A percentile compares a stretch with the other conserved stretches of the same genome.
phyloP scores from a whole-genome alignment of 2,888 invertebrate species.

The Athalia circularis region DNA sequence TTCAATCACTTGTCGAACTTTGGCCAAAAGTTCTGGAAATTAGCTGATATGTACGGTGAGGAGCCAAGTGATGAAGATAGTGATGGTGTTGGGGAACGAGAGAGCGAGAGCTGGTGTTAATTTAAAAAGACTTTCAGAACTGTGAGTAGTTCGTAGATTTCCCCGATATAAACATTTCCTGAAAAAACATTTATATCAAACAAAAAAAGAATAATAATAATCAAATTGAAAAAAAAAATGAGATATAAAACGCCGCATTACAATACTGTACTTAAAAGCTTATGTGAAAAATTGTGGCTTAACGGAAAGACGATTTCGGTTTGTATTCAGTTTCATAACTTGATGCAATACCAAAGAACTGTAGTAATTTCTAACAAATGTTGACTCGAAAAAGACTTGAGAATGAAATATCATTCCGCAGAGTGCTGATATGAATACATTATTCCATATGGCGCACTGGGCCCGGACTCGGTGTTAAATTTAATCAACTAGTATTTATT shows the following conservation, averaged over 20 bases:
- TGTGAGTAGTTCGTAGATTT: constrained; percentile 11
- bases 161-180: constrained; percentile 21
- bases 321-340: constrained; percentile 48
- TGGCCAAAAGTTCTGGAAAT: constrained; percentile 95
- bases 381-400: constrained; percentile 32
- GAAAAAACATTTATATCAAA: background rate
- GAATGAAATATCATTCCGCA: constrained; percentile 39
- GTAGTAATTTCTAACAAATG: constrained; percentile 12
- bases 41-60: constrained; percentile 97
- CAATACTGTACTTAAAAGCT: constrained; percentile 58
- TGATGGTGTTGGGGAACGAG: constrained; percentile 82
- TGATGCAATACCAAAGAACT: constrained; percentile 55
- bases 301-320: constrained; percentile 45
- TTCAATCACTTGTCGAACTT: constrained; percentile 96
- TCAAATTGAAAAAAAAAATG: constrained; percentile 11
- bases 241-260: constrained; percentile 39
- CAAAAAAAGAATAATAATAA: constrained; percentile 2
- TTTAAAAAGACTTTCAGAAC: constrained; percentile 35
- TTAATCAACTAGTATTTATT: constrained; percentile 35
- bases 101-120: constrained; percentile 88
- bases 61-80: constrained; percentile 89
- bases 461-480: constrained; percentile 26
- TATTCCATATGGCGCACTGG: constrained; percentile 17
- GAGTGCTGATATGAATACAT: background rate
- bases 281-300: constrained; percentile 28